Evolutionary conservation across 2,888 invertebrate species (phyloP).

Genomic region (Dione vanillae): DNA sequence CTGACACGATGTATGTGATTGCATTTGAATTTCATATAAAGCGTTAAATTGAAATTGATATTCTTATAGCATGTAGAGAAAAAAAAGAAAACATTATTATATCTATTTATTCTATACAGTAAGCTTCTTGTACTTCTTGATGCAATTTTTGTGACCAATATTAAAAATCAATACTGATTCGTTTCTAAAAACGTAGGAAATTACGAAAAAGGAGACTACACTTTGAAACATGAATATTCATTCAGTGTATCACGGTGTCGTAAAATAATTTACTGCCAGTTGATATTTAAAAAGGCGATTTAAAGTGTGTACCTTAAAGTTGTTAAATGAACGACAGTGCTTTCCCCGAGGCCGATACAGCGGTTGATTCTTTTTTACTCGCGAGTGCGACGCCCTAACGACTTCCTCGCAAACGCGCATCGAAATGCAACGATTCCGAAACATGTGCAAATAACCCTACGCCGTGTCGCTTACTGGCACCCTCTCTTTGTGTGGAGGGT

Average conservation of each 20-base stretch:
- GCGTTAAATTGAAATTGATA: slow-evolving; percentile 23
- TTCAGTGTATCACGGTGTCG: slow-evolving; percentile 24
- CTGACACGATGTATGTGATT: slow-evolving; percentile 31
- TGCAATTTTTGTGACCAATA: background rate
- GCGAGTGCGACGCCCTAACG: slow-evolving; percentile 67
- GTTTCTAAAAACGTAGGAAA: slow-evolving; percentile 14
- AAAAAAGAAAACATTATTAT: background rate
- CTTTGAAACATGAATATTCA: slow-evolving; percentile 35
- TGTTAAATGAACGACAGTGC: slow-evolving; percentile 41
- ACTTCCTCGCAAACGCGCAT: slow-evolving; percentile 67
- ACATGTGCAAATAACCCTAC: slow-evolving; percentile 59
- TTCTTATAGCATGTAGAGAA: background rate
- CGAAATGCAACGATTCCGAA: slow-evolving; percentile 66
- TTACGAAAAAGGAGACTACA: slow-evolving; percentile 29
- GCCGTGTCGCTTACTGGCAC: slow-evolving; percentile 54
- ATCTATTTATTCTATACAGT: too few relatives aligned
- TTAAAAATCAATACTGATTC: slow-evolving; percentile 8
- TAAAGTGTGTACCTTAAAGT: slow-evolving; percentile 37
- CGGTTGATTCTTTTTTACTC: slow-evolving; percentile 60
- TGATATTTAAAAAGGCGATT: slow-evolving; percentile 31
- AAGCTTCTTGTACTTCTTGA: background rate
- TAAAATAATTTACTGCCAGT: slow-evolving; percentile 32
- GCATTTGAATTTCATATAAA: slow-evolving; percentile 35
- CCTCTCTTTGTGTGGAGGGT: slow-evolving; percentile 58
- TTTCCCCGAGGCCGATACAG: slow-evolving; percentile 60